Evolutionary conservation across 2,113 vertebrate species (phyloP).

Genomic region (Platysternon megacephalum): DNA sequence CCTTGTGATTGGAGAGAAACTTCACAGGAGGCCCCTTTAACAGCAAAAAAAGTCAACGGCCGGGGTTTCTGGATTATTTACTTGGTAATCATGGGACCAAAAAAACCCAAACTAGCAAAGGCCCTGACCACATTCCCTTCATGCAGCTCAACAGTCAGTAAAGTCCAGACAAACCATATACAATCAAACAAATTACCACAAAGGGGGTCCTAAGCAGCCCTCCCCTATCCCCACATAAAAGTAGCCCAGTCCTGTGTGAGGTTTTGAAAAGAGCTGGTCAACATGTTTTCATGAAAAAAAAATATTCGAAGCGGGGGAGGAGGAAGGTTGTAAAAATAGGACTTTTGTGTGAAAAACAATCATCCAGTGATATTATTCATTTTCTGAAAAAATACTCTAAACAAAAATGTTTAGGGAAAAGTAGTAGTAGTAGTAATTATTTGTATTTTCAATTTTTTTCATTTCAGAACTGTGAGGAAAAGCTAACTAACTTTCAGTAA

Average conservation of each 20-base stretch:
- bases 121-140: not conserved
- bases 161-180: not conserved
- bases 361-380: not conserved
- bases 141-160: not conserved
- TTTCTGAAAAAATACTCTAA: not conserved
- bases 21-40: not conserved
- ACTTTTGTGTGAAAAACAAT: not conserved
- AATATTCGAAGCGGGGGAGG: not conserved
- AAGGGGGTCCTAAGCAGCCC: not conserved
- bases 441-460: not conserved
- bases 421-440: not conserved
- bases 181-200: not conserved
- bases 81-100: not conserved
- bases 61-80: not conserved
- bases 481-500: not conserved
- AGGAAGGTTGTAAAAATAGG: not conserved
- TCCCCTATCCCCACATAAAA: not conserved
- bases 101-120: not conserved
- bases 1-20: not conserved
- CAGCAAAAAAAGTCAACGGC: not conserved
- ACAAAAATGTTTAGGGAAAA: not conserved
- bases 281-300: not conserved
- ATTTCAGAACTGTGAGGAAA: not conserved
- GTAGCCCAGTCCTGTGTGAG: not conserved
- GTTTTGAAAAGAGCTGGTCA: not conserved